Conservation (phyloP, 1,140 invertebrate species). For the Samia ricini region DNA sequence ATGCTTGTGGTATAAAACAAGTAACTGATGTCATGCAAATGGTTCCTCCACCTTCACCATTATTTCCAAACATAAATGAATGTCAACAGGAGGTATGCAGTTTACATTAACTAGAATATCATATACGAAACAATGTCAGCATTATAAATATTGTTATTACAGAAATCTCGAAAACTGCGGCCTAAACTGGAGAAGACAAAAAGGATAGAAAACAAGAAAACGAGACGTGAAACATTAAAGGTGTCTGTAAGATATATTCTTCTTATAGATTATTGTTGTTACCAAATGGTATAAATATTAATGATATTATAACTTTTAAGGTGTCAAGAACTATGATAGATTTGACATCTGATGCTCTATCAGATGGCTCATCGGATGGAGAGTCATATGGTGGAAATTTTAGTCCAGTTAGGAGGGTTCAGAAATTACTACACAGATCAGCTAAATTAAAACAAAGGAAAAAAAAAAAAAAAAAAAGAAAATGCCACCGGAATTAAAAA, state of each 20-base stretch:
- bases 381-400: slow-evolving; percentile 68
- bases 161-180: slow-evolving; percentile 57
- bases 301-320: slow-evolving; percentile 33
- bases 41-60: slow-evolving; percentile 66
- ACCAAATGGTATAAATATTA: not conserved
- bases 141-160: slow-evolving; percentile 27
- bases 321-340: slow-evolving; percentile 75
- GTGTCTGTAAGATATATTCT: slow-evolving; percentile 20
- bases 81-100: slow-evolving; percentile 36
- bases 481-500: slow-evolving; percentile 79
- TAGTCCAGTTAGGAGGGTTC: slow-evolving; percentile 66
- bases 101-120: slow-evolving; percentile 10
- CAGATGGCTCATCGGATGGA: slow-evolving; percentile 64
- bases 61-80: slow-evolving; percentile 52
- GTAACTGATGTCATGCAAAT: slow-evolving; percentile 35
- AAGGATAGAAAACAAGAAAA: slow-evolving; percentile 60
- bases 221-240: slow-evolving; percentile 65
- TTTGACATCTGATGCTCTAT: slow-evolving; percentile 71
- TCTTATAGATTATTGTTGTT: not conserved
- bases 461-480: slow-evolving; percentile 66
- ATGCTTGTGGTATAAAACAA: slow-evolving; percentile 47
- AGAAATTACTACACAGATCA: slow-evolving; percentile 60
- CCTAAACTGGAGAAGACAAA: slow-evolving; percentile 65
- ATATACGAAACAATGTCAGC: not conserved
- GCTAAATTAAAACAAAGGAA: slow-evolving; percentile 46